A percentile compares a stretch with the other conserved stretches of the same genome.
These are phyloP conservation scores for Etheostoma spectabile DNA, from an alignment of 2,113 vertebrate genomes.

Conservation along the genomic window DNA sequence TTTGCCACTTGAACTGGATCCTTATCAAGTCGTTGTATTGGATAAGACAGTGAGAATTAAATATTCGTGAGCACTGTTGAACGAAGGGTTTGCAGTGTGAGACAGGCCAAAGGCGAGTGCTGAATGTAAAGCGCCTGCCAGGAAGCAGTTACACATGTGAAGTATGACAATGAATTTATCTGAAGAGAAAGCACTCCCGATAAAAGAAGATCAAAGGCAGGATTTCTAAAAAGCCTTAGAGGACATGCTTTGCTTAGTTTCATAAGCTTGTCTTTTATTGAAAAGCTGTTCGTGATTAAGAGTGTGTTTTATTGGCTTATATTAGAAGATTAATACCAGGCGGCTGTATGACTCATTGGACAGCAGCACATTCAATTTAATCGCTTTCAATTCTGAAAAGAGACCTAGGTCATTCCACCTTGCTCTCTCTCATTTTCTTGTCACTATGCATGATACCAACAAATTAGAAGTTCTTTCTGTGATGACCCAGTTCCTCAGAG, in stretches of 20 bases:
- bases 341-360: conserved; percentile 41
- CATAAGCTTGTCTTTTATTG: conserved; percentile 76
- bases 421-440: conserved; percentile 38
- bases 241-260: conserved; percentile 73
- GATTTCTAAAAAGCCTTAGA: conserved; percentile 50
- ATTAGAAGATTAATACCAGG: conserved; percentile 56
- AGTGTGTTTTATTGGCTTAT: conserved; percentile 66
- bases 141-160: conserved; percentile 68
- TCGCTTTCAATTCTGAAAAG: conserved; percentile 25
- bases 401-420: conserved; percentile 31
- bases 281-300: conserved; percentile 73
- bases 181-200: conserved; percentile 52
- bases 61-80: conserved; percentile 66
- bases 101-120: conserved; percentile 59
- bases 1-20: conserved; percentile 55
- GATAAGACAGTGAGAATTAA: conserved; percentile 68
- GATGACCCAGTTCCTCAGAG: conserved; percentile 48
- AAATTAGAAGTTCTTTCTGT: conserved; percentile 53
- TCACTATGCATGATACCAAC: conserved; percentile 43
- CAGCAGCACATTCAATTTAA: conserved; percentile 32
- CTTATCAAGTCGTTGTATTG: conserved; percentile 57
- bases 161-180: conserved; percentile 66
- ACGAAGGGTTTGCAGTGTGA: conserved; percentile 52
- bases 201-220: conserved; percentile 71
- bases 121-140: conserved; percentile 64